phyloP scores from a whole-genome alignment of 1,140 invertebrate genomes.

The Penaeus vannamei region DNA sequence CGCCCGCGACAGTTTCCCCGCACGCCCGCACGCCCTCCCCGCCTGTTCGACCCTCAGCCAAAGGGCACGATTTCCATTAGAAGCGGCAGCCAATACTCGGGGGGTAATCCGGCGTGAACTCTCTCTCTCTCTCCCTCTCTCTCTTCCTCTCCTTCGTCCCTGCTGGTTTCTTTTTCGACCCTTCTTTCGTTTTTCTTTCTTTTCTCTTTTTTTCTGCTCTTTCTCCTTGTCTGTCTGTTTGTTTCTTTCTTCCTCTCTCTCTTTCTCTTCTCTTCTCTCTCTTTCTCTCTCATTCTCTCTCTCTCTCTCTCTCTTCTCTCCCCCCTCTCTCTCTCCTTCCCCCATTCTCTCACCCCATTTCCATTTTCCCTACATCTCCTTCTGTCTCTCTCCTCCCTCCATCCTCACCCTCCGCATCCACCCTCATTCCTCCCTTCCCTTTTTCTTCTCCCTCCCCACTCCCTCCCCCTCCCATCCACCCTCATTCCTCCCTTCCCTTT shows the following conservation, averaged over 20 bases:
- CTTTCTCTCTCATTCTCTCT: no score
- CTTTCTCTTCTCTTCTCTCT: no score
- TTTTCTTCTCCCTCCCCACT: neutral
- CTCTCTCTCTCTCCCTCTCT: constrained; percentile 14
- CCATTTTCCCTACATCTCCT: neutral
- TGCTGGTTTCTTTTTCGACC: neutral
- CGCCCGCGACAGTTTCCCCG: neutral
- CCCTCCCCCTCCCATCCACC: neutral
- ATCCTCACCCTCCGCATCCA: neutral
- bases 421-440: constrained; percentile 28
- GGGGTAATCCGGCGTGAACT: neutral
- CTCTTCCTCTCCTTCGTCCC: neutral
- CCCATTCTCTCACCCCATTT: neutral
- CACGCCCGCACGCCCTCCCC: neutral
- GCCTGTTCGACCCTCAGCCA: neutral
- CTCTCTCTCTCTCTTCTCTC: neutral
- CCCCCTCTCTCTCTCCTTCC: neutral
- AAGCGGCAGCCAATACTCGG: neutral
- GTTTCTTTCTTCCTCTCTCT: no score
- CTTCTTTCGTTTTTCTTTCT: neutral
- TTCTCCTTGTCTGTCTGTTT: no score
- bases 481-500: neutral
- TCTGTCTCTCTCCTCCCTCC: constrained; percentile 10
- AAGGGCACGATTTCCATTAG: neutral
- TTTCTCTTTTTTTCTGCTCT: no score